Evolutionary conservation across 2,113 vertebrate genomes (phyloP), one percentile per base, ranked within the genome.

Genomic region (Diphyllodes magnificus): DNA sequence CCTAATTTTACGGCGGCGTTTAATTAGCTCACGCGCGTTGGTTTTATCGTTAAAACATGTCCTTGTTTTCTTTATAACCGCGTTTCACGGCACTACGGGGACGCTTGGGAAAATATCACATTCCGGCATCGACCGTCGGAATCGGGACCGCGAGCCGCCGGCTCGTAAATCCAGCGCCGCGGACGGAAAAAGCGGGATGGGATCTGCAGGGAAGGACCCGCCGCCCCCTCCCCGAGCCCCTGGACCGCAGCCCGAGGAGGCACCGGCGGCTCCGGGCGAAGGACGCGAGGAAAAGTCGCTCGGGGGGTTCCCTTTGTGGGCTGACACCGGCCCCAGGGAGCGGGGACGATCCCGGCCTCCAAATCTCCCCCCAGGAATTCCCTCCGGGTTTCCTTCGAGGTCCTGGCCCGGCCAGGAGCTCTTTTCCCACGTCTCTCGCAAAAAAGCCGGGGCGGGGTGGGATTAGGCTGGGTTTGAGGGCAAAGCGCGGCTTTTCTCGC

Each of bases 41-140:
- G 95, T 98, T 98, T 98, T 98, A 98, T 97, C 96, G 97, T 92
- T 97, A 96, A 97, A 98, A 98, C 97, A 98, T 30, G 90, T 97
- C 96, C 98, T 97, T 98, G 97, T 98, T 98, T 98, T 97, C 96
- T 97, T 98, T 98, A 97, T 98, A 97, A 97, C 97, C 97, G 97
- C 91, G 93, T 97, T 98, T 98, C 97, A 98, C 72, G 80, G 96
- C 93, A 97, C 97, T 97, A 56, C 92, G 68, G 97, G 96, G 96
- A 98, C 95, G 53, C 95, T 94, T 96, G 95, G 95, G 86, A 97
- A 97, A 97, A 96, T 94, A 95, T 37, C 91, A 95, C 94, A 78
- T 96, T 92, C 97, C 95, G 73, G 84, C 93, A 95, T 92, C 95
- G 92, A 95, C 91, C 93, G 75, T 68, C 77, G 70, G 80, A 81